Base-by-base conservation (phyloP, 2,797 vertebrate species). In the Pteropus rufus region DNA sequence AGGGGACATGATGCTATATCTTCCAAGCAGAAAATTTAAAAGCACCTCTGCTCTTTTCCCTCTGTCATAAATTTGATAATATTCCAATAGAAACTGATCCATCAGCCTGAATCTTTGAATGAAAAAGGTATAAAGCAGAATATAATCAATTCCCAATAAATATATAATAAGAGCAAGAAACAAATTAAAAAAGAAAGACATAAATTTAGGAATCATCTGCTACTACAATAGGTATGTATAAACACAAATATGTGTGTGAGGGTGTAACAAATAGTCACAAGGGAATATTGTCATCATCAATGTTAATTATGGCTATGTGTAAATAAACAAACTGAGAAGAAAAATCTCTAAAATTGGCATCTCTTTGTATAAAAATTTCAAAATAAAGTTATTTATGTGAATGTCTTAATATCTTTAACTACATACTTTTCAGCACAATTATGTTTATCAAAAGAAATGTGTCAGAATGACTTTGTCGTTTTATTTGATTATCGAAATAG, bases 401-500 rank as follows among this genome's bases (percentile, higher is more conserved):
- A 70, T 34, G 70, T 81, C 36, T 77, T 81, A 21, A 19, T 26
- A 21, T 52, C 39, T 93, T 89, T 69, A 15, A 89, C 60, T 86
- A 64, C 11, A 86, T 70, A 70, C 5, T 12, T 83, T 91, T 92
- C 34, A 34, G 39, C 36, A 69, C 31, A 70, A 64, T 56, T 36
- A 85, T 52, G 49, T 46, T 52, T 64, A 29, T 41, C 18, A 67
- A 88, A 31, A 92, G 52, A 92, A 94, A 56, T 72, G 73, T 60
- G 34, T 94, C 73, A 36, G 41, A 46, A 65, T 79, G 39, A 88
- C 41, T 75, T 52, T 56, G 58, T 54, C 96, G 10, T 58, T 84
- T 76, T 82, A 64, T 83, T 89, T 77, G 54, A 83, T 89, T 69
- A 26, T n/a, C 64, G 82, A n/a, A 92, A 76, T 90, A 64, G 84